Base-by-base conservation (phyloP, 2,888 invertebrate genomes). In the Heteromurus nitidus region DNA sequence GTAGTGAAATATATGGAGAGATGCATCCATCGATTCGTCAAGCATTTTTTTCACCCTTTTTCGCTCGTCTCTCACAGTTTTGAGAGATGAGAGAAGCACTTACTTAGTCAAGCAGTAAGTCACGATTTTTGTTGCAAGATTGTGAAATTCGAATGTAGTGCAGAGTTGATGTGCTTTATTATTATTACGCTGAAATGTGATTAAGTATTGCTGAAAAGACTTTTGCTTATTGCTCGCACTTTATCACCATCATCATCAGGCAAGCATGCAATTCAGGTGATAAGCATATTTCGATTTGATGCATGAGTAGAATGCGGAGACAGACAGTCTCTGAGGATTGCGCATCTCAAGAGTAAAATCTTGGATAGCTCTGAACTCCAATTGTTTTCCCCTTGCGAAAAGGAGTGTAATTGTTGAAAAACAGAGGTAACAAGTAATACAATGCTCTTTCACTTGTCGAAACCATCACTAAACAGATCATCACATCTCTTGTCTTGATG, bases 91-190 rank as follows among this genome's bases (percentile, higher is more conserved):
- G 11, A 26, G 18, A 58, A 75, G 75, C 75, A 67, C 7, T 65
- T 67, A 64, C 68, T 76, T 76, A 79, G 70, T 79, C 69, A 79
- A 79, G 64, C 79, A 70, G 70, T 62, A 72, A 79, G 79, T 79
- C 79, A 79, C 79, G 79, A 79, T 55, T 79, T 77, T 28, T 18
- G 50, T n/a, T n/a, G 50, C 16, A 26, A 65, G 16, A 50, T 79
- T 79, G 79, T 79, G 77, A 77, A 77, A 77, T 69, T 60, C 69
- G 50, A 50, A 50, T 50, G 50, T 18, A 50, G 20, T 50, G 20
- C 20, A 50, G 20, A 50, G 20, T 20, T n/a, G n/a, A 50, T 20
- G 50, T 50, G 50, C 18, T 50, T 16, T 20, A 20, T 50, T 20
- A 20, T 50, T 50, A 20, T 50, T 50, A 9, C 20, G 13, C n/a